These are phyloP conservation scores for Tenthredo livida DNA, from an alignment of 2,888 invertebrate genomes.

Conservation along the genomic window DNA sequence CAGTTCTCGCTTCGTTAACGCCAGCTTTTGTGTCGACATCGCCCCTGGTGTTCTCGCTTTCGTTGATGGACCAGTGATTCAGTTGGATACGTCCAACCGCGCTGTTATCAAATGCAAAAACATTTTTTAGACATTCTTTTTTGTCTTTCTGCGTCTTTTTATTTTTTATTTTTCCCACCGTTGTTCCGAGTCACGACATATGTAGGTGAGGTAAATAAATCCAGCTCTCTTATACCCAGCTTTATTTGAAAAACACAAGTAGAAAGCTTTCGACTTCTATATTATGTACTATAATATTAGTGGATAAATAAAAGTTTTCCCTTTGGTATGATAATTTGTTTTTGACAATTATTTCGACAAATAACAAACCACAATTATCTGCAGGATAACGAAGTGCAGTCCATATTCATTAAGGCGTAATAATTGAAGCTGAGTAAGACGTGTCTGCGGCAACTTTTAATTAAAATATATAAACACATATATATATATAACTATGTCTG, in stretches of 20 bases:
- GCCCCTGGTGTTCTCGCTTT: slow-evolving; percentile 28
- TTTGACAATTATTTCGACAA: neutral
- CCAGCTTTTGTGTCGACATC: slow-evolving; percentile 49
- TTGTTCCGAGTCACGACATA: neutral
- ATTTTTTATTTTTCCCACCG: neutral
- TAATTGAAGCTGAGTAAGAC: neutral
- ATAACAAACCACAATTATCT: neutral
- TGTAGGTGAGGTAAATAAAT: neutral
- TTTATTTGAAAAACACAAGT: neutral
- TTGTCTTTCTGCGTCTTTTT: neutral
- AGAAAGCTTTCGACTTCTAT: too few species aligned
- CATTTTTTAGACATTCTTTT: neutral
- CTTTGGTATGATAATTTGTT: too few species aligned
- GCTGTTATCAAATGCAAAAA: slow-evolving; percentile 29
- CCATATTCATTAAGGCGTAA: neutral
- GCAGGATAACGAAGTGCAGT: slow-evolving; percentile 9
- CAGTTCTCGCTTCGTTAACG: slow-evolving; percentile 60
- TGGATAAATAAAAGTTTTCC: neutral
- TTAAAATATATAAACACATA: slow-evolving; percentile 34
- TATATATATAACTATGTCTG: slow-evolving; percentile 14
- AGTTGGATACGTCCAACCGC: neutral
- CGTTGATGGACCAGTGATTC: slow-evolving; percentile 26
- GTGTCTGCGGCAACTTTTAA: slow-evolving; percentile 26
- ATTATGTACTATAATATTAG: too few species aligned
- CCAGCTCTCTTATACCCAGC: neutral